phyloP scores from a whole-genome alignment of 1,140 invertebrate genomes.

The Zaprionus lachaisei region DNA sequence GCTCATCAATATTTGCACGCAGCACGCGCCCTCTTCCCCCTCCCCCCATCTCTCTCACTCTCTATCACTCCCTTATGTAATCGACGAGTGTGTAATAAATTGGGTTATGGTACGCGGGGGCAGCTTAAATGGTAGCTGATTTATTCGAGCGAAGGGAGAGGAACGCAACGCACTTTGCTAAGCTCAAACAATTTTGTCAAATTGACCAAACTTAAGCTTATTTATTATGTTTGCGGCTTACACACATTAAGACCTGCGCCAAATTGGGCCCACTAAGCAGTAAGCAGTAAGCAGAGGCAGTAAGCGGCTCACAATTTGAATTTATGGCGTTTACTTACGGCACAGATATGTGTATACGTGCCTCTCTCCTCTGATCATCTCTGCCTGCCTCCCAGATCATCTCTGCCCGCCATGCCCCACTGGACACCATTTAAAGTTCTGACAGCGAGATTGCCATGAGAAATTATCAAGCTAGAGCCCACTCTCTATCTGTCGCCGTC shows the following conservation, averaged over 20 bases:
- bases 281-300: slow-evolving; percentile 9
- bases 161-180: slow-evolving; percentile 49
- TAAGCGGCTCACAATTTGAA: slow-evolving; percentile 71
- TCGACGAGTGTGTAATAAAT: slow-evolving; percentile 66
- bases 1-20: slow-evolving; percentile 65
- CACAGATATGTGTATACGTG: slow-evolving; percentile 21
- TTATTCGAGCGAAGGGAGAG: slow-evolving; percentile 54
- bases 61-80: not conserved
- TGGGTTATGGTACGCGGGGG: slow-evolving; percentile 72
- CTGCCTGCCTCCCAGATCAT: not conserved
- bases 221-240: slow-evolving; percentile 82
- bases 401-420: slow-evolving; percentile 12
- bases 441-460: slow-evolving; percentile 62
- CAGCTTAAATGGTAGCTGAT: slow-evolving; percentile 80
- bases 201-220: slow-evolving; percentile 83
- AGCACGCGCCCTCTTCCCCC: slow-evolving; percentile 15
- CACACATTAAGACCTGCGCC: slow-evolving; percentile 71
- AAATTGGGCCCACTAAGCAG: slow-evolving; percentile 49
- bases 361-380: not conserved
- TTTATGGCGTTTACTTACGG: slow-evolving; percentile 58
- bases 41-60: not conserved
- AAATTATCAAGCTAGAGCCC: slow-evolving; percentile 63
- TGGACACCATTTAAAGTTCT: slow-evolving; percentile 61
- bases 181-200: slow-evolving; percentile 82
- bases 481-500: not conserved